phyloP scores from a whole-genome alignment of 1,140 invertebrate genomes.

The Lasioglossum albipes region DNA sequence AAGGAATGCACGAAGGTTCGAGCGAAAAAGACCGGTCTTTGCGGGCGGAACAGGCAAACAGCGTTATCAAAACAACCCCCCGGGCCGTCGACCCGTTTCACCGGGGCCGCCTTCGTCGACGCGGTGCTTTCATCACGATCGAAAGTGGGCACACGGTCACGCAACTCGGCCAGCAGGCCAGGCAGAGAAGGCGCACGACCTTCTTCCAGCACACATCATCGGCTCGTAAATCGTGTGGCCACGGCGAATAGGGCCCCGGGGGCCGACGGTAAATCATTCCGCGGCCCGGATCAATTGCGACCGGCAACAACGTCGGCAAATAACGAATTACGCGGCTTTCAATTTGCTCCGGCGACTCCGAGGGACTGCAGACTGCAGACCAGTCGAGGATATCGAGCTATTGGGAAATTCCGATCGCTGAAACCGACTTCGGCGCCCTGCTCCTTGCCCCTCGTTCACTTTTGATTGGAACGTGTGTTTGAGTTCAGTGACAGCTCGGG shows the following conservation, averaged over 20 bases:
- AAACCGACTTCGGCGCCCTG: no score
- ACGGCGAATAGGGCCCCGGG: conserved; percentile 10
- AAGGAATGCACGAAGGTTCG: not conserved
- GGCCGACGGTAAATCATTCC: conserved; percentile 56
- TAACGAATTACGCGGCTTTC: conserved; percentile 64
- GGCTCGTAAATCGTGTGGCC: conserved; percentile 33
- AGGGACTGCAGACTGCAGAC: not conserved
- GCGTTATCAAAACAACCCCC: not conserved
- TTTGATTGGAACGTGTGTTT: no score
- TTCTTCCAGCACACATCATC: not conserved
- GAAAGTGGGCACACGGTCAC: not conserved
- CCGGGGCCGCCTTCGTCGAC: not conserved
- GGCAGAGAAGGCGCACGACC: no score
- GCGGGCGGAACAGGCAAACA: not conserved
- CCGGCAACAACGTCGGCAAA: conserved; percentile 49
- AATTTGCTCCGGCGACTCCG: conserved; percentile 41
- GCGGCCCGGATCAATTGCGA: conserved; percentile 51
- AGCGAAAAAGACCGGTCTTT: not conserved
- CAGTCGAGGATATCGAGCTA: not conserved
- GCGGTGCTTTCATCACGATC: not conserved
- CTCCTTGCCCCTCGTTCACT: no score
- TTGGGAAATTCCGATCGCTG: conserved; percentile 13
- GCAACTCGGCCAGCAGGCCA: not conserved
- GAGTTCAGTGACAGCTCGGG: no score
- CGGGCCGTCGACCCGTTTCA: not conserved